Base-by-base conservation (phyloP, 2,113 vertebrate species). In the Anhinga rufa region DNA sequence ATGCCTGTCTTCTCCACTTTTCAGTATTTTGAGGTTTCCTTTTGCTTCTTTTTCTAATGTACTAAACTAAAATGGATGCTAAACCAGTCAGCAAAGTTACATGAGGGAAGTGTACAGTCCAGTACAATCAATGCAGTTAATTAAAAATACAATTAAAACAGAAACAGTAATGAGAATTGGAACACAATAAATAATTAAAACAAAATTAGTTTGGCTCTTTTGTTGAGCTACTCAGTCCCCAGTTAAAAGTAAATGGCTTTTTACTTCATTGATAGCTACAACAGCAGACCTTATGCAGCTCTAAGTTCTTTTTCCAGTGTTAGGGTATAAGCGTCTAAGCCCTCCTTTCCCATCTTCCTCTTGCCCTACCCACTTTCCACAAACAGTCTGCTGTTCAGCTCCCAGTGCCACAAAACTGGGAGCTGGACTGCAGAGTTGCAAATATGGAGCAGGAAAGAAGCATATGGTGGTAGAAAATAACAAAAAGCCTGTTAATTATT, bases 71-170 rank as follows among this genome's bases (percentile, higher is more conserved):
- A 94, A 94, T 57, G 60, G 38, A 91, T 65, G 52, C 32, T 62
- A 74, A 90, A 54, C 24, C 70, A 77, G 70, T 26, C 83, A 84
- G 36, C 38, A 85, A 79, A 90, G 62, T 90, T 88, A 29, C 12
- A 9, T 28, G 89, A 86, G 55, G 24, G 51, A 87, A 85, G 42
- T 11, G 51, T 58, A 77, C 75, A 77, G 87, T 61, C 75, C 79
- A 55, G 40, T 85, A 58, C 18, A 95, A 94, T 96, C 89, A 89
- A 95, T 96, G 75, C 38, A 91, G 81, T 95, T 96, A 97, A 97
- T 97, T 96, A 96, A 97, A 97, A 96, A 95, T 92, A 90, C 86
- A 92, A 85, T 97, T 95, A 97, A 91, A 95, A 46, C 44, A 77
- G 92, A 93, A 90, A 46, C 70, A 80, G 86, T 82, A 74, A 91